Evolutionary conservation across 2,797 vertebrate genomes (phyloP), one percentile per base, ranked within the genome.

Genomic region (Sarcoramphus papa): DNA sequence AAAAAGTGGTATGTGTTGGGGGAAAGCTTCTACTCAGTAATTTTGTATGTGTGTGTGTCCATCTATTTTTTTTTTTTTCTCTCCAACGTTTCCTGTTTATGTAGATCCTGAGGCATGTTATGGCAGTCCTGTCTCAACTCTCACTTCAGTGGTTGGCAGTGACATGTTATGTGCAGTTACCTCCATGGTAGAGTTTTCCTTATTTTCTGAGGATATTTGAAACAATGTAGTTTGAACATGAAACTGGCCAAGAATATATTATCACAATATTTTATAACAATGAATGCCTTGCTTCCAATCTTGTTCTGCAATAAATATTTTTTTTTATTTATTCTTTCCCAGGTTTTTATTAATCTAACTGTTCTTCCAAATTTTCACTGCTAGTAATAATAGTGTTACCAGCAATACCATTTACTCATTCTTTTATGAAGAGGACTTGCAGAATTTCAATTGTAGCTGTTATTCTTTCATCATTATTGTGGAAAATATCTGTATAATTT

Each of bases 131-230:
- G 12, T 47, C 47, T 81, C 19, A 54, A 2, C 17, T 70, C 43
- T 60, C 25, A 60, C 35, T 17, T 64, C 60, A 17, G 2, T 0
- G 0, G 2, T 10, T 79, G 37, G 2, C 20, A 37, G 28, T 12
- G 14, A 21, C 10, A 6, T 35, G 43, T 16, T 67, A 2, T 27
- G 10, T 27, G 12, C 4, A 33, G 12, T 25, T 87, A n/a, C 12
- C 9, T 85, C 21, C 7, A 4, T 41, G 11, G 6, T 14, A 1
- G 24, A 50, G 1, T 33, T 48, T 76, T 25, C 23, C 4, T 54
- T 82, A 20, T 48, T 87, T 86, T 81, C 53, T 73, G 28, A 89
- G 23, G n/a, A 16, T 50, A 5, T 51, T 77, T 70, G 17, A 79
- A 89, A 77, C 35, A 23, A 57, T 31, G 9, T 59, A 67, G 7